Percentiles rank a stretch among this genome's conserved stretches.
phyloP scores from a whole-genome alignment of 2,113 vertebrate species.

The Chionomys nivalis region DNA sequence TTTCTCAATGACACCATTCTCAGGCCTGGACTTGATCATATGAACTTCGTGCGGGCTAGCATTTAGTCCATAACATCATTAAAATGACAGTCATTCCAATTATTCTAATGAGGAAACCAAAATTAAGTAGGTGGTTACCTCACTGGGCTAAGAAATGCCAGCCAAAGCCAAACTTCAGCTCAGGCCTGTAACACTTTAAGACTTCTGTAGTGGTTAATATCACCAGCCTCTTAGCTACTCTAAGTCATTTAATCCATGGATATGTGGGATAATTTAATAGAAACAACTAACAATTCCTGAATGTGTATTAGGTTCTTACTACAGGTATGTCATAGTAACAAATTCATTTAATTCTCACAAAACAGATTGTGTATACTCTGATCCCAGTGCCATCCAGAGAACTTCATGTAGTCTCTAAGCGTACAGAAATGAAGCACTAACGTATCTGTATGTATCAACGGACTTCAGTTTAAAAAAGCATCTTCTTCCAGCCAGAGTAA shows the following conservation, averaged over 20 bases:
- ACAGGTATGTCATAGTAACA: neutral
- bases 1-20: neutral
- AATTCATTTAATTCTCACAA: neutral
- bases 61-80: neutral
- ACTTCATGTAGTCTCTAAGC: neutral
- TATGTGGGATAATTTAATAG: neutral
- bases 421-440: neutral
- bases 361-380: neutral
- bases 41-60: neutral
- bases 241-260: neutral
- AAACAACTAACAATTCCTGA: neutral
- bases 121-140: neutral
- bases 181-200: neutral
- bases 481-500: neutral
- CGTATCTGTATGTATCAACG: neutral
- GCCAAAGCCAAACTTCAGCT: neutral
- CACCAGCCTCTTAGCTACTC: neutral
- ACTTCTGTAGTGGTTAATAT: neutral
- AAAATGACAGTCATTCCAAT: neutral
- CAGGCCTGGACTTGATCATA: neutral
- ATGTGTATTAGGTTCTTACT: neutral
- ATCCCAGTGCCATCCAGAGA: neutral
- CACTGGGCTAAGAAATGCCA: neutral
- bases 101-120: neutral
- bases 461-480: neutral